Base-by-base conservation (phyloP, 35 echinoderm and acorn worm species). In the Chiridota heheva region DNA sequence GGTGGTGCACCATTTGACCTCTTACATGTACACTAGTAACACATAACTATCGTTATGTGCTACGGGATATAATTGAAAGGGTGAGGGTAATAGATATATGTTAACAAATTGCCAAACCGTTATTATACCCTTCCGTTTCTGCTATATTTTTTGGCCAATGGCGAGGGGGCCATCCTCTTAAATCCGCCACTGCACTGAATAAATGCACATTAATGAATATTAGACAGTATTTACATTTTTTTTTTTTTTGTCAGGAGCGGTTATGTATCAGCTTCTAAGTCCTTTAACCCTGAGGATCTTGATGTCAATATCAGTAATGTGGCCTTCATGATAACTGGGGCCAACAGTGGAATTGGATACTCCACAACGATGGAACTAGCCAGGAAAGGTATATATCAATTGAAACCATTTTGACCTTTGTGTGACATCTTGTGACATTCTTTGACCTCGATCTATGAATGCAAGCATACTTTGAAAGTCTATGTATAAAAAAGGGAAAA, bases 341-440 rank as follows among this genome's bases (percentile, higher is more conserved):
- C 92, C 1, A 96, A 96, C 88, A 96, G 92, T 70, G 92, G 92
- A 16, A 96, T 96, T 31, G 92, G 92, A 7, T 91, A 96, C 76
- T 66, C 72, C 42, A 60, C 92, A 32, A 87, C 92, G 33, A 7
- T 76, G 0, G 87, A 56, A 18, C 41, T 96, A 37, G 92, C 92
- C 24, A 85, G 78, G 53, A 96, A 72, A 90, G 92, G 92, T 96
- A 59, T n/a, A 47, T 5, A 73, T 0, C 46, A 36, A 6, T 5
- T 35, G 26, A 35, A 29, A 57, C 33, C 36, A n/a, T 29, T 26
- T 29, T 4, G n/a, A 34, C 24, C n/a, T 15, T 18, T 25, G 18
- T 67, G n/a, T 0, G 18, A 2, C 36, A 12, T 67, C 26, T 24
- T 7, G n/a, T 25, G 29, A 29, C 5, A 17, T 40, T 72, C 36